Evolutionary conservation across 2,113 vertebrate species (phyloP), one percentile per base, ranked within the genome.

Genomic region (Plecturocebus donacophilus): DNA sequence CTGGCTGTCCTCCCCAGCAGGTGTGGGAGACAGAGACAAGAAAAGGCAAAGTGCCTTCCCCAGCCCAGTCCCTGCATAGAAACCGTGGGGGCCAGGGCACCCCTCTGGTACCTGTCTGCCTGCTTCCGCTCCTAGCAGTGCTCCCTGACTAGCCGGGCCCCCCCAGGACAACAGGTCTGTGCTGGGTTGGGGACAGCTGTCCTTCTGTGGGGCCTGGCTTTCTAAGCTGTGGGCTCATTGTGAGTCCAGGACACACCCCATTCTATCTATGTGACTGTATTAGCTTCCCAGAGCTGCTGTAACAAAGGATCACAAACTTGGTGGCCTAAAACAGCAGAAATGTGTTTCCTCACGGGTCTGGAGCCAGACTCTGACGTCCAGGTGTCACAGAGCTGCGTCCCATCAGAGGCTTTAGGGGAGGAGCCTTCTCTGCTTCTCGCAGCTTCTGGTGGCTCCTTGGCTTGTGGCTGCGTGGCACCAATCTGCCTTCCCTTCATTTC

Each of bases 121-220:
- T 35, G 5, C n/a, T 47, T 38, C 4, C 1, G 0, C 3, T 14
- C 14, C 42, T 14, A 0, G 20, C 17, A 0, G 5, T 17, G 12
- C 45, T 38, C 68, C n/a, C 75, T 35, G 4, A 38, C 47, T 49
- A 49, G 47, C 1, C 10, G 13, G 20, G 49, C 19, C 54, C 68
- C 68, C 76, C 21, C 27, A 5, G 82, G 76, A 87, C 21, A 5
- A 2, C 14, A 70, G 66, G 25, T 45, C 56, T 0, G 0, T 11
- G 66, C 8, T 14, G n/a, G 17, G 27, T 2, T 2, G 0, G 35
- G 45, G 16, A 38, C 68, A 73, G 82, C 5, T 23, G 13, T 11
- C 27, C 1, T 23, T 9, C 64, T 27, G 20, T 4, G 0, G 13
- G n/a, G 1, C 86, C 76, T 19, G 9, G 64, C 87, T 76, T 20